Percentiles rank a stretch among this genome's conserved stretches.
These are phyloP conservation scores for Dichetophora obliterata DNA, from an alignment of 2,888 invertebrate species.

Conservation along the genomic window DNA sequence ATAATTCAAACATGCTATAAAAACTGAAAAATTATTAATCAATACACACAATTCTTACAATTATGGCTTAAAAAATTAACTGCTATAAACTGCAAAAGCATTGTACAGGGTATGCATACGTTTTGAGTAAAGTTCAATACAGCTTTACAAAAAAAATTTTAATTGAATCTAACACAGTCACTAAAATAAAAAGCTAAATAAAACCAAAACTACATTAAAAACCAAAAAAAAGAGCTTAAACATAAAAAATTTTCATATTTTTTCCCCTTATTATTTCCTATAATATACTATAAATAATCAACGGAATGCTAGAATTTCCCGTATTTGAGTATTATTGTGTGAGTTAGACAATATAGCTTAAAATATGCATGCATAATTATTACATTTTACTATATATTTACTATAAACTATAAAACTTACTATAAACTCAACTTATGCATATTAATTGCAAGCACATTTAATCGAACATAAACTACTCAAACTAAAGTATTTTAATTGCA, in stretches of 20 bases:
- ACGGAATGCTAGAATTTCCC: constrained; percentile 47
- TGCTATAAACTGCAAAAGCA: constrained; percentile 41
- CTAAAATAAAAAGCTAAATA: background rate
- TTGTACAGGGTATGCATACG: constrained; percentile 57
- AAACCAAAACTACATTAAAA: background rate
- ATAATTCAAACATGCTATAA: constrained; percentile 35
- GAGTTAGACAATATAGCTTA: constrained; percentile 68
- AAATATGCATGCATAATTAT: constrained; percentile 10
- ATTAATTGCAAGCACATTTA: background rate
- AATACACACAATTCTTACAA: background rate
- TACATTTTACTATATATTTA: constrained; percentile 24
- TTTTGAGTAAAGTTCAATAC: background rate
- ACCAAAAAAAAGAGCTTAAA: constrained; percentile 31
- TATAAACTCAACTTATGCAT: background rate
- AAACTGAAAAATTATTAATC: background rate
- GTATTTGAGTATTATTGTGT: constrained; percentile 64
- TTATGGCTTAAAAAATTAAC: background rate
- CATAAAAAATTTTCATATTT: background rate
- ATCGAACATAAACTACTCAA: background rate
- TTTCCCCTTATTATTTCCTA: background rate
- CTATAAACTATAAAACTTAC: constrained; percentile 23
- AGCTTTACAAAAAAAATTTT: too few relatives aligned
- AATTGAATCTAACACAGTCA: background rate
- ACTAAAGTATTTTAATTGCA: constrained; percentile 40
- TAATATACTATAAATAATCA: constrained; percentile 4